Evolutionary conservation across 1,140 invertebrate species (phyloP).

Genomic region (Gryon sp.): DNA sequence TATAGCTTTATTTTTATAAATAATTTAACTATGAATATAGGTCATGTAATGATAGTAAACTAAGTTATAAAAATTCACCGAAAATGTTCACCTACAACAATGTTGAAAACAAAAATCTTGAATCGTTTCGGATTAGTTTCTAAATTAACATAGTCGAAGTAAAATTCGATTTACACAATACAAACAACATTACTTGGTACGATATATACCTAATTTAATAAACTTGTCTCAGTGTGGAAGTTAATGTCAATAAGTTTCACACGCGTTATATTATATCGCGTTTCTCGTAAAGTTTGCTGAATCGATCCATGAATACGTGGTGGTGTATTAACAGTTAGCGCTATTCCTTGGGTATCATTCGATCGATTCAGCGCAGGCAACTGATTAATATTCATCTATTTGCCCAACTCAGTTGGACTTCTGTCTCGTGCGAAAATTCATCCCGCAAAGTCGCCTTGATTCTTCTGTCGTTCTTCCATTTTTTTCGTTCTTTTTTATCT

Average conservation of each 20-base stretch:
- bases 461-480: not conserved
- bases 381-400: conserved; percentile 57
- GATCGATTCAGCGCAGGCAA: conserved; percentile 30
- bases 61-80: too few relatives aligned
- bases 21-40: too few relatives aligned
- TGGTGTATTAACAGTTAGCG: conserved; percentile 40
- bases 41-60: too few relatives aligned
- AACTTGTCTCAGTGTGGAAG: conserved; percentile 24
- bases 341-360: conserved; percentile 22
- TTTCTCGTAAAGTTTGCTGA: conserved; percentile 44
- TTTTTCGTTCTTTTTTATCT: conserved; percentile 5
- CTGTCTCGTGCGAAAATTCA: conserved; percentile 19
- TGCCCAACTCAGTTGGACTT: conserved; percentile 36
- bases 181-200: conserved; percentile 9
- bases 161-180: conserved; percentile 17
- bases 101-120: too few relatives aligned
- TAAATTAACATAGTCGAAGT: not conserved
- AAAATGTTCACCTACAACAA: too few relatives aligned
- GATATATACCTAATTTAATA: conserved; percentile 41
- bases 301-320: conserved; percentile 32
- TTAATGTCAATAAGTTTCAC: conserved; percentile 48
- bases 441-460: conserved; percentile 2
- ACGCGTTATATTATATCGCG: conserved; percentile 35
- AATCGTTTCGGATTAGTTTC: not conserved
- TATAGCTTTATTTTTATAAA: too few relatives aligned